Conservation (phyloP, 2,113 vertebrate species). For the Panurus biarmicus region DNA sequence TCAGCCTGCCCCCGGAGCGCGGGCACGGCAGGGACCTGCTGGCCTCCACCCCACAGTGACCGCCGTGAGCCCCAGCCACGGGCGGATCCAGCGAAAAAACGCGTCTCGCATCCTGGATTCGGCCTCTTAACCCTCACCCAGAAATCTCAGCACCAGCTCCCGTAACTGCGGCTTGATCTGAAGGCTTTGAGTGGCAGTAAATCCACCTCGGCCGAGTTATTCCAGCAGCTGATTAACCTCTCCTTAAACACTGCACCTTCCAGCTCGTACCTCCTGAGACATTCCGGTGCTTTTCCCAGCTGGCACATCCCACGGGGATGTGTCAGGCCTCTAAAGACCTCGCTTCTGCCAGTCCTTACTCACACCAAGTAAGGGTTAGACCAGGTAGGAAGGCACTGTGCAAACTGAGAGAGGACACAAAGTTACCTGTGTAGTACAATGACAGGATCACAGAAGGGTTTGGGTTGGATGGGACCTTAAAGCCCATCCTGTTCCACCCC, state of each 20-base stretch:
- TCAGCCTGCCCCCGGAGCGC: neutral
- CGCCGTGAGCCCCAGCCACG: rapidly evolving
- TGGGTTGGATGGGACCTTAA: neutral
- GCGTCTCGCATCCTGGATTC: rapidly evolving
- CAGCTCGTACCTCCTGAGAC: neutral
- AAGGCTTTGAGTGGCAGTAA: neutral
- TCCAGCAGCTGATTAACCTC: neutral
- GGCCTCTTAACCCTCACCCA: neutral
- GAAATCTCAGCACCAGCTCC: neutral
- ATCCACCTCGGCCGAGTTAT: neutral
- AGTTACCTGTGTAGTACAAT: neutral
- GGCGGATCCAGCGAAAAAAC: rapidly evolving
- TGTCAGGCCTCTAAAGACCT: neutral
- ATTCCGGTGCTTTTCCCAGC: rapidly evolving
- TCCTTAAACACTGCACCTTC: neutral
- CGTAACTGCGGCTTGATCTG: neutral
- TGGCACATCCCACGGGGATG: neutral
- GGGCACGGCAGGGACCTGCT: neutral
- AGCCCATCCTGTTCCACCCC: neutral
- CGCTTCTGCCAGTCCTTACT: neutral
- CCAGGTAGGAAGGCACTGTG: neutral
- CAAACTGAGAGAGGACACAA: neutral
- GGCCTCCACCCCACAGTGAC: rapidly evolving
- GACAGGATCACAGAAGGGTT: neutral
- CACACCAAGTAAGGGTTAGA: neutral